These are phyloP conservation scores for Larimichthys polyactis DNA, from an alignment of 2,113 vertebrate genomes.

Conservation along the genomic window DNA sequence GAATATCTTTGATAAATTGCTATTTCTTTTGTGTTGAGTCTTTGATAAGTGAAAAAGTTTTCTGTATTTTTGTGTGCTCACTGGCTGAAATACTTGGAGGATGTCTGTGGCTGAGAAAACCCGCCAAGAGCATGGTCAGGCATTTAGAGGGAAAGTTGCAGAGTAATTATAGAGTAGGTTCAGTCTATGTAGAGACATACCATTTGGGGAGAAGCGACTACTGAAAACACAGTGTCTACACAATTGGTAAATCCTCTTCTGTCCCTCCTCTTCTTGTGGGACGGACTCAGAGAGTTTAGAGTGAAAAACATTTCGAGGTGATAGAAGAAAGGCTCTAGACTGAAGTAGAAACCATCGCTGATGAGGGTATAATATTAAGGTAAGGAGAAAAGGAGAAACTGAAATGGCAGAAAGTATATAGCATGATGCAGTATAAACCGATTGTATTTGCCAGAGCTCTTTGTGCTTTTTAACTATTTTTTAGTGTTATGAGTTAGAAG, in stretches of 20 bases:
- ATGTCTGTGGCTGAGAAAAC: slow-evolving; percentile 61
- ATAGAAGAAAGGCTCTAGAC: slow-evolving; percentile 35
- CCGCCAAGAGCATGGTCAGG: slow-evolving; percentile 68
- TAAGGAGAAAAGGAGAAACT: slow-evolving; percentile 49
- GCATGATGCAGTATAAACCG: not conserved
- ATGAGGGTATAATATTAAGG: slow-evolving; percentile 46
- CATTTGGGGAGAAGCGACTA: slow-evolving; percentile 66
- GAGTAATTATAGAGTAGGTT: slow-evolving; percentile 78
- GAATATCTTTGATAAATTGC: not conserved
- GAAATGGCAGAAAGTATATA: no score
- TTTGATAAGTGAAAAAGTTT: not conserved
- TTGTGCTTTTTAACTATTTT: not conserved
- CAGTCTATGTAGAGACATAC: slow-evolving; percentile 66
- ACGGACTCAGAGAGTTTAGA: slow-evolving; percentile 51
- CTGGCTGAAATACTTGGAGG: slow-evolving; percentile 54
- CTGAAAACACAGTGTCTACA: slow-evolving; percentile 63
- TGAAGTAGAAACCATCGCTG: slow-evolving; percentile 16
- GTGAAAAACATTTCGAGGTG: slow-evolving; percentile 57
- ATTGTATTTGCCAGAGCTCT: not conserved
- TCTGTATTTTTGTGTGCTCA: slow-evolving; percentile 45
- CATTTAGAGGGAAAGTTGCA: slow-evolving; percentile 68
- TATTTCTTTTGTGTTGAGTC: slow-evolving; percentile 6
- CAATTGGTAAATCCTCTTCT: slow-evolving; percentile 65
- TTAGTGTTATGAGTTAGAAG: not conserved
- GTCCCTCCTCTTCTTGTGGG: slow-evolving; percentile 74